Evolutionary conservation across 2,113 vertebrate species (phyloP).

Genomic region (Grantiella picta): DNA sequence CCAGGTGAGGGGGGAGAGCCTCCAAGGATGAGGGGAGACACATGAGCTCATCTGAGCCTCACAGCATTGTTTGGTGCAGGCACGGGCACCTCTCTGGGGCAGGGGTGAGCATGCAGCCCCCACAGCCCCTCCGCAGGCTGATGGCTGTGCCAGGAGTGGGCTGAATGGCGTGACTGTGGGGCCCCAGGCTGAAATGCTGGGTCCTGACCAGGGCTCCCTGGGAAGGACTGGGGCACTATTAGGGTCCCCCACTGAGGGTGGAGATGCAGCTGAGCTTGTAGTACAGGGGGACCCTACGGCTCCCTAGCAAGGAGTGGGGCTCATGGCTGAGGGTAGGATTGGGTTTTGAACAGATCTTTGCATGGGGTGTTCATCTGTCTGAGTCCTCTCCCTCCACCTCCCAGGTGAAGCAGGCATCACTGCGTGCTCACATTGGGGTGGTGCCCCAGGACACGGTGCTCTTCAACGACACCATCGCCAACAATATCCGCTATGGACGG

Average conservation of each 20-base stretch:
- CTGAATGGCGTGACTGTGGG: fast-evolving
- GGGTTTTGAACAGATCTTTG: neutral
- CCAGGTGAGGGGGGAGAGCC: conserved; percentile 72
- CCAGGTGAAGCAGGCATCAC: conserved; percentile 87
- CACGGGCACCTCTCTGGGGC: neutral
- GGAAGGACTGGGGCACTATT: neutral
- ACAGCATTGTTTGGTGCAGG: neutral
- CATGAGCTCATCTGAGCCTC: neutral
- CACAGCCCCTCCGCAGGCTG: neutral
- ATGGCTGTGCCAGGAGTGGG: neutral
- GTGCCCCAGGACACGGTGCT: conserved; percentile 97
- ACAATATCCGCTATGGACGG: conserved; percentile 94
- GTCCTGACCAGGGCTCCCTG: neutral
- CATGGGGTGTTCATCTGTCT: neutral
- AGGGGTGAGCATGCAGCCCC: neutral
- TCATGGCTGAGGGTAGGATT: neutral
- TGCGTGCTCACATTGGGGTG: conserved; percentile 91
- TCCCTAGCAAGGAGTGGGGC: neutral
- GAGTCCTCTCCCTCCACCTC: neutral
- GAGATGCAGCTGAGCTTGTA: neutral
- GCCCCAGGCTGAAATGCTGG: neutral
- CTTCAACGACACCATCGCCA: conserved; percentile 89
- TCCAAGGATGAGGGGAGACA: fast-evolving
- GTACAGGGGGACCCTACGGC: neutral
- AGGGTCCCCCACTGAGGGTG: neutral